phyloP scores from a whole-genome alignment of 2,797 vertebrate species.

The Anisognathus igniventris region DNA sequence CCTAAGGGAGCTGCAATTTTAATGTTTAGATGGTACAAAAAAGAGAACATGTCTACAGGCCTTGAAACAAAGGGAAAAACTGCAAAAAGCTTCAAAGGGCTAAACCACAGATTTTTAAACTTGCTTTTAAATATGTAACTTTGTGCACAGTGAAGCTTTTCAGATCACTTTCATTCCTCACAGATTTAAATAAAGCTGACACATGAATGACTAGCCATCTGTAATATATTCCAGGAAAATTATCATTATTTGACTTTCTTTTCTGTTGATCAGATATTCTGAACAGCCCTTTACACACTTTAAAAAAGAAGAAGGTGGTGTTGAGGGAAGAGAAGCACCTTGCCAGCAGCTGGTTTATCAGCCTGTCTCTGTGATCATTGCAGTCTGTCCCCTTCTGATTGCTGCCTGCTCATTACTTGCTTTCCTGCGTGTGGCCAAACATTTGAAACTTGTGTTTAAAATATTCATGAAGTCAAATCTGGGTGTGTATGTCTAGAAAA shows the following conservation, averaged over 20 bases:
- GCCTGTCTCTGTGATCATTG: neutral
- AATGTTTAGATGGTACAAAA: conserved; percentile 33
- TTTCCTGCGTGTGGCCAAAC: neutral
- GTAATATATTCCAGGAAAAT: neutral
- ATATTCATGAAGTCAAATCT: neutral
- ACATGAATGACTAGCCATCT: neutral
- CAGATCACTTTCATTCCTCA: neutral
- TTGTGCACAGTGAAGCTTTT: neutral
- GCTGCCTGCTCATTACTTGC: neutral
- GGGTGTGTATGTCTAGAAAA: neutral
- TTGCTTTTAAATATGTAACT: neutral
- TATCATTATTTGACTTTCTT: neutral
- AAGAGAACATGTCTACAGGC: neutral
- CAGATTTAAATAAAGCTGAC: neutral
- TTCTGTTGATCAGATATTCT: neutral
- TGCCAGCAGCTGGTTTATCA: neutral
- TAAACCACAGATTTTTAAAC: neutral
- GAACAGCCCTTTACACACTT: neutral
- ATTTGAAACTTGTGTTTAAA: neutral
- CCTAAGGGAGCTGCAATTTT: conserved; percentile 54
- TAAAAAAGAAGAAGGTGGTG: neutral
- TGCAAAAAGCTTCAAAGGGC: neutral
- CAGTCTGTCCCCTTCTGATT: neutral
- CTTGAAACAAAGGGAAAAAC: conserved; percentile 27
- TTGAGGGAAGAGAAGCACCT: neutral